These are phyloP conservation scores for Dugesia japonica DNA, from an alignment of 2,888 invertebrate genomes.

Conservation along the genomic window DNA sequence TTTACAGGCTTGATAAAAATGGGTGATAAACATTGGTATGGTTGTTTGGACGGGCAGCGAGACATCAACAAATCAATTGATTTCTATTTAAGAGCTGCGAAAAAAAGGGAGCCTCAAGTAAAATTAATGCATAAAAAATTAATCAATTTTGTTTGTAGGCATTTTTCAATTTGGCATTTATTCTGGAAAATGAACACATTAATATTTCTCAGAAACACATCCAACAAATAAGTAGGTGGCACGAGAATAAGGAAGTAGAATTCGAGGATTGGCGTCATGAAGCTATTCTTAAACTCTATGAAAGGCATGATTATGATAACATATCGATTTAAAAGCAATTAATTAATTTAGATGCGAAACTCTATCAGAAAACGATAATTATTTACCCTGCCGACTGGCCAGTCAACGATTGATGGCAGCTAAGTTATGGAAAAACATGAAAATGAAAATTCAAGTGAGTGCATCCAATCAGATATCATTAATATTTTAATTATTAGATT, in stretches of 20 bases:
- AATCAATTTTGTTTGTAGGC: background rate
- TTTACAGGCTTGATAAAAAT: background rate
- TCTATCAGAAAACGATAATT: background rate
- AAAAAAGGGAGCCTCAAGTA: constrained; percentile 12
- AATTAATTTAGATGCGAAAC: background rate
- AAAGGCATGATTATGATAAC: no score
- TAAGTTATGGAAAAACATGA: background rate
- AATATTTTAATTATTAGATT: no score
- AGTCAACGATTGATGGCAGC: background rate
- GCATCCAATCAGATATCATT: no score
- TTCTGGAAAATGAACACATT: background rate
- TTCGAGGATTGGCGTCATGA: background rate
- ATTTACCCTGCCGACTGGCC: background rate
- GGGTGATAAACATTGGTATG: constrained; percentile 23
- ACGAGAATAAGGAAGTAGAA: background rate
- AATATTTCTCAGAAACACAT: background rate
- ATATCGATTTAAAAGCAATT: no score
- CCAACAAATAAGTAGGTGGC: background rate
- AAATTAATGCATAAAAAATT: background rate
- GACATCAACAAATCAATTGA: background rate
- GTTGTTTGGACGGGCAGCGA: background rate
- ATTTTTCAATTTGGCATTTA: constrained; percentile 20
- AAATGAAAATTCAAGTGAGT: background rate
- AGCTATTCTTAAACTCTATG: background rate
- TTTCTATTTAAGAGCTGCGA: background rate